Conservation (phyloP, 2,888 invertebrate genomes). For the Leptothorax acervorum region DNA sequence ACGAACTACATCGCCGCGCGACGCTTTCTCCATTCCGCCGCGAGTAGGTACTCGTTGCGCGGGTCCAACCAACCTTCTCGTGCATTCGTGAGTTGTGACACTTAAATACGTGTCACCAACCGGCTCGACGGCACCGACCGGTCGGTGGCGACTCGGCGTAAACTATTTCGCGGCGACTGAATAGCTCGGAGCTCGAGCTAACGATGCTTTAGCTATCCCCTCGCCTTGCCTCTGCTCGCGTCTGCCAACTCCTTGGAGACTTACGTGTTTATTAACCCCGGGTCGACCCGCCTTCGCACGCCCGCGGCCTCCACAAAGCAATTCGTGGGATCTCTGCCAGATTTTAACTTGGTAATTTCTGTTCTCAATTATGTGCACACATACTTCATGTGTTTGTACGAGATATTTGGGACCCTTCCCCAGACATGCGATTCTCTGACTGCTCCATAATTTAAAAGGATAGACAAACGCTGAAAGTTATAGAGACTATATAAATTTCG, state of each 20-base stretch:
- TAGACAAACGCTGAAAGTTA: not conserved
- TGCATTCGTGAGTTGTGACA: constrained; percentile 57
- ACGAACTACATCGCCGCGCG: constrained; percentile 38
- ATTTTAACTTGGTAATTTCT: constrained; percentile 54
- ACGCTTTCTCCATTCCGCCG: constrained; percentile 39
- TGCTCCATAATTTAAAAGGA: not conserved
- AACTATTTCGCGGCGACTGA: constrained; percentile 77
- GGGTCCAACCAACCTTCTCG: constrained; percentile 36
- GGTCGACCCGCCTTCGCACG: constrained; percentile 32
- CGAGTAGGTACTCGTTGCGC: constrained; percentile 32
- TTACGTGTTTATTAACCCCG: constrained; percentile 77
- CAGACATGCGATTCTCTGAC: not conserved
- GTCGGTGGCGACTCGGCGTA: constrained; percentile 67
- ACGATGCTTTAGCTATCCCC: constrained; percentile 74
- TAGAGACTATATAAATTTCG: not conserved
- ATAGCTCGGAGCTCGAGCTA: constrained; percentile 73
- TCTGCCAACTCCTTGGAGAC: constrained; percentile 62
- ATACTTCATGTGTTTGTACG: not conserved
- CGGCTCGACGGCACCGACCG: constrained; percentile 60
- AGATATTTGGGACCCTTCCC: not conserved
- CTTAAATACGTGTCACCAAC: constrained; percentile 73
- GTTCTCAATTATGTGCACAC: constrained; percentile 45
- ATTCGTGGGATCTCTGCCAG: constrained; percentile 49
- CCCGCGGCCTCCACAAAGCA: constrained; percentile 43
- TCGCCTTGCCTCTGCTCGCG: constrained; percentile 29